Evolutionary conservation across 2,888 invertebrate genomes (phyloP), one percentile per base, ranked within the genome.

Genomic region (Caenorhabditis drosophilae): DNA sequence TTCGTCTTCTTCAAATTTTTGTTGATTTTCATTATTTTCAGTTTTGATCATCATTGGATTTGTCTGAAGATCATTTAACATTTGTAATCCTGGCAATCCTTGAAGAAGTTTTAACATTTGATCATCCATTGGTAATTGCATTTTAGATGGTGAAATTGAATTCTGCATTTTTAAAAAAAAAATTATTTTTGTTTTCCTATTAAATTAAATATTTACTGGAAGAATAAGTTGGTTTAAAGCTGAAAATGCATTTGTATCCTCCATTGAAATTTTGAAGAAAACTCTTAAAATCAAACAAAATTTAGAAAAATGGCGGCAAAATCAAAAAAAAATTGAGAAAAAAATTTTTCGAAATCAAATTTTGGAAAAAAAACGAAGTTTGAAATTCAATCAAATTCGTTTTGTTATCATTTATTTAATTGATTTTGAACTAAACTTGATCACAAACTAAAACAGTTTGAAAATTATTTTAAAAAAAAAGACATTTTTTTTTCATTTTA

Each of bases 231-330:
- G 57, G 38, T 49, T 57, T 40, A 63, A 49, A 18, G 61, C 55
- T 35, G 61, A 62, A 38, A 63, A 57, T 4, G 62, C 57, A 41
- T 63, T 63, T 2, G 56, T 45, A 11, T 52, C 56, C n/a, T 63
- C 57, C 55, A 61, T 50, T 20, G 35, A 47, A 18, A 35, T 23
- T 20, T 12, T 31, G 20, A 25, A 31, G 4, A 4, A 31, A 31
- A 31, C 31, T 12, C 12, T 31, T 6, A 31, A 31, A 31, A 31
- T 31, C 31, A 31, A 31, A 9, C 31, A 31, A 31, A 31, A 31
- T 31, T 31, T 31, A 12, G 31, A 31, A 31, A 31, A 31, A 9
- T 31, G 31, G 7, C 31, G 31, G 6, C 12, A 31, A 31, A 31
- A 31, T 9, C 12, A 12, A 12, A 31, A 31, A 31, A 31, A 9